phyloP scores from a whole-genome alignment of 2,888 invertebrate species.

The Catocala fraxini region DNA sequence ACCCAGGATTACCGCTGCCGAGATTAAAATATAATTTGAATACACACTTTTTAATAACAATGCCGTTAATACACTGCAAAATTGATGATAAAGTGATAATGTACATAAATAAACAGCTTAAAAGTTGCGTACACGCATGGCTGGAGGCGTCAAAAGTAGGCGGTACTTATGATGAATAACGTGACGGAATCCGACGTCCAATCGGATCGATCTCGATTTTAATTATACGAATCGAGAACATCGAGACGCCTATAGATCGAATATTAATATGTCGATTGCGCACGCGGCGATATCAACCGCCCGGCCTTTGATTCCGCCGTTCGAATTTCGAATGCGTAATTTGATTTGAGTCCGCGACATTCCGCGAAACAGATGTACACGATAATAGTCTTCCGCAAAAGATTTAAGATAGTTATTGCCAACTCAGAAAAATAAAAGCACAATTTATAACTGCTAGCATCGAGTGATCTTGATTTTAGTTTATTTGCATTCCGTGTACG shows the following conservation, averaged over 20 bases:
- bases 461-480: constrained; percentile 62
- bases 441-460: constrained; percentile 55
- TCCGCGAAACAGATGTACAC: constrained; percentile 71
- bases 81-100: constrained; percentile 61
- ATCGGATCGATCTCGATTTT: constrained; percentile 85
- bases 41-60: constrained; percentile 54
- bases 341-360: constrained; percentile 77
- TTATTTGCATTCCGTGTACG: constrained; percentile 60
- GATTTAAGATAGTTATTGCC: constrained; percentile 63
- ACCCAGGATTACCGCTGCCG: constrained; percentile 61
- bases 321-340: constrained; percentile 82
- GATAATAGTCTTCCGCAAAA: constrained; percentile 71
- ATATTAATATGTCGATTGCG: constrained; percentile 86
- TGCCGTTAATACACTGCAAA: constrained; percentile 67
- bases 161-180: constrained; percentile 82
- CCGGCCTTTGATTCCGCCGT: constrained; percentile 76
- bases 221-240: constrained; percentile 86
- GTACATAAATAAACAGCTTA: constrained; percentile 75
- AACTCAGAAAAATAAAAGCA: constrained; percentile 61
- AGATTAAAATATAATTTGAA: constrained; percentile 67
- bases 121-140: constrained; percentile 81
- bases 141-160: constrained; percentile 86
- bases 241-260: constrained; percentile 82
- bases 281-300: constrained; percentile 71
- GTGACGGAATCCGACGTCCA: constrained; percentile 84